A percentile compares a stretch with the other conserved stretches of the same genome.
Evolutionary conservation across 2,888 invertebrate genomes (phyloP).

Genomic region (Phyllotreta striolata): DNA sequence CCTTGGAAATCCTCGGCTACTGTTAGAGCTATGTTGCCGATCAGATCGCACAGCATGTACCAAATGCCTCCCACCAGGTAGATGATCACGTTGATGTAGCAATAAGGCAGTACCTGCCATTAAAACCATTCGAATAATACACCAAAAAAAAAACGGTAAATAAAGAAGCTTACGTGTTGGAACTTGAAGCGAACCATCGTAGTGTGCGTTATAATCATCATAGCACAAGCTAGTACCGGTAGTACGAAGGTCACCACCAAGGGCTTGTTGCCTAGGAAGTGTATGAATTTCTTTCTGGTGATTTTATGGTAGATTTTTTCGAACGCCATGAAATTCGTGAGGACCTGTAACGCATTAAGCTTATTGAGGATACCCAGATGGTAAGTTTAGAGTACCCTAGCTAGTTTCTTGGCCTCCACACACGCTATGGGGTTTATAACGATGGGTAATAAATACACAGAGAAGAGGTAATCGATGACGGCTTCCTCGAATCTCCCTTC

Average conservation of each 20-base stretch:
- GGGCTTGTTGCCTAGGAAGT: constrained; percentile 68
- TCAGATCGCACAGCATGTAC: constrained; percentile 72
- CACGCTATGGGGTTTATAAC: constrained; percentile 71
- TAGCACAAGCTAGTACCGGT: constrained; percentile 69
- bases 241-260: constrained; percentile 67
- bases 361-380: background rate
- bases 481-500: constrained; percentile 78
- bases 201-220: constrained; percentile 73
- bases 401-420: constrained; percentile 45
- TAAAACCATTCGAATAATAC: background rate
- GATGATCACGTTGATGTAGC: constrained; percentile 73
- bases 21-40: constrained; percentile 71
- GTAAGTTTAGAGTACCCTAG: constrained; percentile 4
- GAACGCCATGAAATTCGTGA: constrained; percentile 73
- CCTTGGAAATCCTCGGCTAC: constrained; percentile 75
- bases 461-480: constrained; percentile 77
- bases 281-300: constrained; percentile 66
- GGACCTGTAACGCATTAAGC: constrained; percentile 51
- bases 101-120: constrained; percentile 69
- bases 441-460: constrained; percentile 75
- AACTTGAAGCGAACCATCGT: constrained; percentile 75
- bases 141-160: constrained; percentile 2
- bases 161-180: constrained; percentile 62
- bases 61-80: constrained; percentile 76
- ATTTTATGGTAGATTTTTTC: constrained; percentile 71